phyloP scores from a whole-genome alignment of 1,140 invertebrate species.

The Diploscapter pachys region DNA sequence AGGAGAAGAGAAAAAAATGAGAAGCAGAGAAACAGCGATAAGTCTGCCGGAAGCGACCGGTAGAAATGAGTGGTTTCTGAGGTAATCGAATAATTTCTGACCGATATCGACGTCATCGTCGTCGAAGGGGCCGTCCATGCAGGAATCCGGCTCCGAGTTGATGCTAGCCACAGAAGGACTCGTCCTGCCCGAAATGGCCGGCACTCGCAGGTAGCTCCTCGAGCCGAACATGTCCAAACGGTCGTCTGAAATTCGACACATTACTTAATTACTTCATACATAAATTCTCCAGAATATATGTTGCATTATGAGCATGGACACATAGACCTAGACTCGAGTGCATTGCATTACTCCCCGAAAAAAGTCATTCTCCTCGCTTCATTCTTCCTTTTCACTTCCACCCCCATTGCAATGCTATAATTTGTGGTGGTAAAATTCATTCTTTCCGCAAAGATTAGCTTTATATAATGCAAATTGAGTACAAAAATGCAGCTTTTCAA shows the following conservation, averaged over 20 bases:
- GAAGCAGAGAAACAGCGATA: conserved; percentile 3
- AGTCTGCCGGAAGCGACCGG: not conserved
- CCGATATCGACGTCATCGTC: conserved; percentile 40
- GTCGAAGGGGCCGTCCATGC: conserved; percentile 36
- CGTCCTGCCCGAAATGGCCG: conserved; percentile 32
- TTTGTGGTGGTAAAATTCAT: not conserved
- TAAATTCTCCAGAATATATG: not conserved
- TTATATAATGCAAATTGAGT: too few relatives aligned
- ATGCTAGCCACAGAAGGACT: conserved; percentile 38
- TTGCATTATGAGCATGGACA: not conserved
- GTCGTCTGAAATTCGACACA: conserved; percentile 22
- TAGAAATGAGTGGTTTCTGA: conserved; percentile 11
- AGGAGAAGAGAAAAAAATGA: conserved; percentile 10
- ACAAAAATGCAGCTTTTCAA: too few relatives aligned
- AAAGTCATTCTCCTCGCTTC: not conserved
- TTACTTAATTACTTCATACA: not conserved
- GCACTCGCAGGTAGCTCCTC: conserved; percentile 39
- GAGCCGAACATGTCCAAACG: conserved; percentile 31
- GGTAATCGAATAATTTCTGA: conserved; percentile 14
- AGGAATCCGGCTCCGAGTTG: conserved; percentile 39
- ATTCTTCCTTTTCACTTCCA: conserved; percentile 5
- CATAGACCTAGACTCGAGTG: not conserved
- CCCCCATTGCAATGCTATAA: conserved; percentile 6
- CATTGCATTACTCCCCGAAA: not conserved
- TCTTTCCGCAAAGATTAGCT: not conserved